These are phyloP conservation scores for Glaucidium brasilianum DNA, from an alignment of 2,113 vertebrate genomes.

Conservation along the genomic window DNA sequence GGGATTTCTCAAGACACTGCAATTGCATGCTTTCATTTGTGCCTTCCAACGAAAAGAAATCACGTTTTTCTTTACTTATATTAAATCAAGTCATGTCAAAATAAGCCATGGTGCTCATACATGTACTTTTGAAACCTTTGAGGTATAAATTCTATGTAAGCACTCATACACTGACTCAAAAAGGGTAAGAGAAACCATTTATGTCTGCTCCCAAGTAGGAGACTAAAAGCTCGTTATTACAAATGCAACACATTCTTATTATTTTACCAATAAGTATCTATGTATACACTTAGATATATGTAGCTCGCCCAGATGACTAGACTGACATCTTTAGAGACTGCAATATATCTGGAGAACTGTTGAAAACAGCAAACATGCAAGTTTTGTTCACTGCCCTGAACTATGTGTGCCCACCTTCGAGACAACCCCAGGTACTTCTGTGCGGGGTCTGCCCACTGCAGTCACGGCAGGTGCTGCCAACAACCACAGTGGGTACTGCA, in stretches of 20 bases:
- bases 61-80: background rate
- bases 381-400: background rate
- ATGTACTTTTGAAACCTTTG: background rate
- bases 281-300: accelerated
- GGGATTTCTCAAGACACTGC: background rate
- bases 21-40: background rate
- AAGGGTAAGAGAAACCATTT: background rate
- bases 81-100: background rate
- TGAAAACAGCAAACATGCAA: background rate
- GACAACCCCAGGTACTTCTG: background rate
- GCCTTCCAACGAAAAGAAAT: background rate
- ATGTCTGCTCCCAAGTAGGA: background rate
- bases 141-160: background rate
- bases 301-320: background rate
- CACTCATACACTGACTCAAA: background rate
- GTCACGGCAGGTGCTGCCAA: background rate
- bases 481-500: background rate
- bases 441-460: accelerated
- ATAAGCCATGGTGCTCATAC: background rate
- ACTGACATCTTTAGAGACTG: background rate
- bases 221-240: background rate
- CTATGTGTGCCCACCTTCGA: background rate
- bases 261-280: background rate
- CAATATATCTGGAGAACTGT: background rate
- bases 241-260: background rate